Evolutionary conservation across 2,888 invertebrate species (phyloP).

Genomic region (Subacronicta megacephala): DNA sequence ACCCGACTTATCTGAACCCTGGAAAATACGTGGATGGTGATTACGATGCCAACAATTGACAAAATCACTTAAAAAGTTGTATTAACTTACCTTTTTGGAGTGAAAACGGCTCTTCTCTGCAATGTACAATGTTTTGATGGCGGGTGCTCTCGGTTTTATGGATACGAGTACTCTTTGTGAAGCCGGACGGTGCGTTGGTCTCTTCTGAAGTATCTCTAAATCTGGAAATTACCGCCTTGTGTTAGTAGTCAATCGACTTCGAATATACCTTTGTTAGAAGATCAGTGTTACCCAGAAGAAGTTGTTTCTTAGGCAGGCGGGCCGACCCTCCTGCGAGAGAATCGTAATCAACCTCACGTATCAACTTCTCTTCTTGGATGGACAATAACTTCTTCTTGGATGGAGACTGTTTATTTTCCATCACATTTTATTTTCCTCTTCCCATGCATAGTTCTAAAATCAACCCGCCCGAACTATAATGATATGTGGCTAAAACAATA

Average conservation of each 20-base stretch:
- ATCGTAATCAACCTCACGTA: slow-evolving; percentile 77
- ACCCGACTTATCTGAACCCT: slow-evolving; percentile 76
- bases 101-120: slow-evolving; percentile 76
- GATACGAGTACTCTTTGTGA: slow-evolving; percentile 78
- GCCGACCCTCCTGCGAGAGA: slow-evolving; percentile 61
- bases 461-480: slow-evolving; percentile 57
- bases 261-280: slow-evolving; percentile 7
- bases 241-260: slow-evolving; percentile 9
- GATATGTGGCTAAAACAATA: slow-evolving; percentile 63
- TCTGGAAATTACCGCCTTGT: slow-evolving; percentile 59
- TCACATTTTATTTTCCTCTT: slow-evolving; percentile 85
- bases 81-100: slow-evolving; percentile 70
- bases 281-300: slow-evolving; percentile 68
- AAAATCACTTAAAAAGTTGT: not conserved
- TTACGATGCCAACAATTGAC: not conserved
- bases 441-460: slow-evolving; percentile 79
- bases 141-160: slow-evolving; percentile 75
- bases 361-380: slow-evolving; percentile 80
- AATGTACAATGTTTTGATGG: slow-evolving; percentile 78
- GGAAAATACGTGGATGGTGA: slow-evolving; percentile 40
- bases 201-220: slow-evolving; percentile 75
- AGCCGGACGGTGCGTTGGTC: slow-evolving; percentile 59
- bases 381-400: slow-evolving; percentile 80
- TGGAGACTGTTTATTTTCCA: slow-evolving; percentile 85
- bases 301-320: slow-evolving; percentile 66